Evolutionary conservation across 2,797 vertebrate species (phyloP), one percentile per base, ranked within the genome.

Genomic region (Vespertilio murinus): DNA sequence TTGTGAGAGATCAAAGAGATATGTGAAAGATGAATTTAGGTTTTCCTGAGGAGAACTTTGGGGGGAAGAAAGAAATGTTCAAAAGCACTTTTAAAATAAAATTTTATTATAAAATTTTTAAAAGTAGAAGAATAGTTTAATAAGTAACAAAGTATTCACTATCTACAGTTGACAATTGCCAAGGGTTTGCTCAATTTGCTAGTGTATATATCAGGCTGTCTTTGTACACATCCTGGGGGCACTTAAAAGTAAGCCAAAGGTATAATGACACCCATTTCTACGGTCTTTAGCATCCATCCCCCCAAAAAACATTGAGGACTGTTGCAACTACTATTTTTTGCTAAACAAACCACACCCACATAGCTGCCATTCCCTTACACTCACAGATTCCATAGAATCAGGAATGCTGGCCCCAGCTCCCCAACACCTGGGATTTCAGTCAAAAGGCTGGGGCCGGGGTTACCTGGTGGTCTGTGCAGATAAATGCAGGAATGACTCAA

Each of bases 91-190:
- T 64, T 67, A 70, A 70, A 92, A 77, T 69, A 80, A 78, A 59
- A 10, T 35, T 59, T 49, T 77, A 74, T 82, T 23, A 70, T 47
- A 87, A 88, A 84, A 42, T 75, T 33, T 83, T 90, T 90, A 85
- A 94, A 93, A 49, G 42, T 84, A 67, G 64, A 73, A 93, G 90
- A 91, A 67, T 30, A 38, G 5, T 47, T 91, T 67, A 75, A 33
- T 80, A 52, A 91, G 52, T 73, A 88, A 74, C 38, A 93, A 61
- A 8, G 20, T 90, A 79, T 77, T 89, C 30, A 30, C 52, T 59
- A 38, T 74, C 30, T 61, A 40, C 25, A 52, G 80, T 30, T 75
- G 88, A 93, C 49, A 94, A 16, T 42, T 81, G 38, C 49, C 28
- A n/a, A 35, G 49, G 35, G 71, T 82, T 69, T 84, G 35, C 42